Base-by-base conservation (phyloP, 2,797 vertebrate species). In the Pseudochirops cupreus region DNA sequence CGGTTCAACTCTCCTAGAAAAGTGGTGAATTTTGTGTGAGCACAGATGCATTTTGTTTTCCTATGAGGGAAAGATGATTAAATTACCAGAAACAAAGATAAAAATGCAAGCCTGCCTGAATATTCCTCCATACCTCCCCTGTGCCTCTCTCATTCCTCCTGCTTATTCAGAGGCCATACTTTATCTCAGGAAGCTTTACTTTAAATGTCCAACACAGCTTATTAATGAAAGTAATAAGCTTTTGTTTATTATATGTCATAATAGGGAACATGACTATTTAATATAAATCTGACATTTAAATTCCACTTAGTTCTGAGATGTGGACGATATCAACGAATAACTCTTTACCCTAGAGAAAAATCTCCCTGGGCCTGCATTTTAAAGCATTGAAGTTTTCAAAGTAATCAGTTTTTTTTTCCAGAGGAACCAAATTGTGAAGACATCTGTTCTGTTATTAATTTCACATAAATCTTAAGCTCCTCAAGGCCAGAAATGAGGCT, bases 381-480 rank as follows among this genome's bases (percentile, higher is more conserved):
- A 98, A 98, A 98, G 98, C 98, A 98, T 99, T 99, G 98, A 98
- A 99, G 98, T 98, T 99, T 99, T 99, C 99, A 99, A 99, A 99
- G 99, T 99, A 99, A 99, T 99, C 98, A 97, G 98, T 97, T 97
- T 98, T 98, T 98, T 98, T 99, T 99, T 99, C 98, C 98, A 99
- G 98, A 99, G 98, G 99, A 99, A 98, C 96, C 97, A 99, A 99
- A 99, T 99, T 99, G 99, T 99, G 99, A 99, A 99, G 99, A 99
- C 99, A 99, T 99, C 99, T 99, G 99, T 99, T 99, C 99, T 99
- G 99, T 99, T 99, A 99, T 99, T 99, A 99, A 99, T 99, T 99
- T 99, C 99, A 99, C 99, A 99, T 99, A 99, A 99, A 99, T 99
- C 99, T 99, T 99, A 99, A 99, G 99, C 99, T 99, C 99, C 99